Base-by-base conservation (phyloP, 2,888 invertebrate genomes). In the Pinctada fucata region DNA sequence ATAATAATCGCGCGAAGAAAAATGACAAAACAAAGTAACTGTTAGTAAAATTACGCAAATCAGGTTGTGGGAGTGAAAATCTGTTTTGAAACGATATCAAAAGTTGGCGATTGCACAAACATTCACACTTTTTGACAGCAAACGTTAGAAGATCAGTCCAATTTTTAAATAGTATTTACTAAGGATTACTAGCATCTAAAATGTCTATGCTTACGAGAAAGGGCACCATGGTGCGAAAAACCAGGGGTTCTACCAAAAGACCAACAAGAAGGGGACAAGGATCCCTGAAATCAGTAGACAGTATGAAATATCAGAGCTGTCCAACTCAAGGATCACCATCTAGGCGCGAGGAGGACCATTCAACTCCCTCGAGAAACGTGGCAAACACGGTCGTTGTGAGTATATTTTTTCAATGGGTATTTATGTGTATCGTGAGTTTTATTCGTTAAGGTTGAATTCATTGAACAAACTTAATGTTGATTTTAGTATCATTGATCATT, bases 141-240 rank as follows among this genome's bases (percentile, higher is more conserved):
- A 31, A 31, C 31, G 31, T 31, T 31, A 31, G 31, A 31, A 31
- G 31, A 31, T 31, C 31, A 31, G 31, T 31, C 31, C 31, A 31
- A 13, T 58, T 58, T 58, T 10, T 58, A 6, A 10, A 58, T 58
- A 10, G 58, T 13, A 58, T 58, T 0, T 13, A 58, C 13, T 58
- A 58, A 58, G 58, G 58, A 58, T 6, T 58, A 58, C 8, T 58
- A 58, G 58, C 58, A 10, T 6, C 13, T 31, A 74, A 4, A 63
- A 86, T 86, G 86, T 86, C 86, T 47, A 79, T 86, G 78, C 78
- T 86, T 31, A 84, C 84, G 63, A 66, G 86, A 52, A 85, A 83
- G 64, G 85, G 85, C 31, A 86, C 86, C 5, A 78, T 86, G 74
- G 84, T 86, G 63, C 76, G 84, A 48, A 85, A 84, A 72, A 83